Conservation (phyloP, 2,113 vertebrate species). For the Eira barbara region DNA sequence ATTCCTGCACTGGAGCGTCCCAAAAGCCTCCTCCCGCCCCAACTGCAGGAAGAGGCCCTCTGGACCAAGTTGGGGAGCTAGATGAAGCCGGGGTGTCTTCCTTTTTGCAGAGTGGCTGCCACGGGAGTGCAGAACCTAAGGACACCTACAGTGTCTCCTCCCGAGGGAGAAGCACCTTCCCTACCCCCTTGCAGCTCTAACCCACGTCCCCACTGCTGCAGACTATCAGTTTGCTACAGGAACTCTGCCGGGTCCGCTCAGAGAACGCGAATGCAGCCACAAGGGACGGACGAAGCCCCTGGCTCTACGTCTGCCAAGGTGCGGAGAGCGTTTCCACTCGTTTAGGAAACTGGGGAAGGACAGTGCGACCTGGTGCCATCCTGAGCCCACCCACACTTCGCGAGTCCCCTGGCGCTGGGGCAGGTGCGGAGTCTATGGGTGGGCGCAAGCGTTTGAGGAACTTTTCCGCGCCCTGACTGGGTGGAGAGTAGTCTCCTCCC, state of each 20-base stretch:
- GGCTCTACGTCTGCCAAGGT: constrained; percentile 63
- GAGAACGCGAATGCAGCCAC: too few relatives aligned
- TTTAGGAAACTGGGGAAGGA: constrained; percentile 75
- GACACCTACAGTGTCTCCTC: constrained; percentile 80
- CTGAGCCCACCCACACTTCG: background rate
- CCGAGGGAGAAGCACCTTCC: background rate
- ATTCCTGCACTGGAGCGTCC: fast-evolving
- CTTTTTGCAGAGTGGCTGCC: background rate
- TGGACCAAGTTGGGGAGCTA: fast-evolving
- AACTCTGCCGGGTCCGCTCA: background rate
- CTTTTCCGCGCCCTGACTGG: fast-evolving
- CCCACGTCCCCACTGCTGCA: constrained; percentile 52
- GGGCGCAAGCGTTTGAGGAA: background rate
- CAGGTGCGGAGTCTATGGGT: too few relatives aligned
- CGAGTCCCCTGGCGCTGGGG: fast-evolving
- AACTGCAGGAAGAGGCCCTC: background rate
- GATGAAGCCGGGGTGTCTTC: too few relatives aligned
- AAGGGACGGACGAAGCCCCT: constrained; percentile 29
- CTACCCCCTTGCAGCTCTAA: background rate
- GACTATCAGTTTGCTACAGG: fast-evolving
- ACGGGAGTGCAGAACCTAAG: background rate
- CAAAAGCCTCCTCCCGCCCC: fast-evolving
- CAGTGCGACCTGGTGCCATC: constrained; percentile 44
- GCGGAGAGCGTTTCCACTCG: constrained; percentile 66
- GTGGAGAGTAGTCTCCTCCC: background rate